Base-by-base conservation (phyloP, 2,797 vertebrate species). In the Chiroxiphia lanceolata region DNA sequence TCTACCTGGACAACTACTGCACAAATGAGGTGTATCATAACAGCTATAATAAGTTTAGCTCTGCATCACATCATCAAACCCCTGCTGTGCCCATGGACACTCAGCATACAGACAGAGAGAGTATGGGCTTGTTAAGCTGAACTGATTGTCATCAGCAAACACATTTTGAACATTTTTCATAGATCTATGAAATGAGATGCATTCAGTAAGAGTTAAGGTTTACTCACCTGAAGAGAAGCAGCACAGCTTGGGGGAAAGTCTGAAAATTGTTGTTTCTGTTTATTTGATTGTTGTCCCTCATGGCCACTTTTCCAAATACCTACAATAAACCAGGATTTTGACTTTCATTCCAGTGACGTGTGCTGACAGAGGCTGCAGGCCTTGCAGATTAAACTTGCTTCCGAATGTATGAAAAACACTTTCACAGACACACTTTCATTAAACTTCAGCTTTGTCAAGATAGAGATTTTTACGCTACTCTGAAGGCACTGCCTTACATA, bases 241-340 rank as follows among this genome's bases (percentile, higher is more conserved):
- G 98, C 60, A 99, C 99, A 1, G 99, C 99, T 97, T 99, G 99
- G 10, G 98, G 99, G 89, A 99, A 99, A 9, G 99, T 99, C 98
- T 99, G 99, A 97, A 99, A 99, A 98, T 99, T 99, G 98, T 99
- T 99, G 98, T 99, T 99, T 95, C 99, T 98, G 97, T 99, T 99
- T 97, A 99, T 99, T 92, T 99, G 99, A 10, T 98, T 99, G 90
- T 99, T 98, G 72, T 99, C 99, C 96, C 98, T 98, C 99, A 99
- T 99, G 59, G 99, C 99, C 54, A 99, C 97, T 98, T 99, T 99
- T 85, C 99, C 99, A 98, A 99, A 99, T 86, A 99, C 98, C 99
- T 99, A 96, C 48, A 97, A 64, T 80, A 57, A 97, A 93, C 53
- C 61, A 72, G 56, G 79, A 71, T 69, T 95, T 91, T 79, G 3